Evolutionary conservation across 2,888 invertebrate species (phyloP), one percentile per base, ranked within the genome.

Genomic region (Platycheirus rosarum): DNA sequence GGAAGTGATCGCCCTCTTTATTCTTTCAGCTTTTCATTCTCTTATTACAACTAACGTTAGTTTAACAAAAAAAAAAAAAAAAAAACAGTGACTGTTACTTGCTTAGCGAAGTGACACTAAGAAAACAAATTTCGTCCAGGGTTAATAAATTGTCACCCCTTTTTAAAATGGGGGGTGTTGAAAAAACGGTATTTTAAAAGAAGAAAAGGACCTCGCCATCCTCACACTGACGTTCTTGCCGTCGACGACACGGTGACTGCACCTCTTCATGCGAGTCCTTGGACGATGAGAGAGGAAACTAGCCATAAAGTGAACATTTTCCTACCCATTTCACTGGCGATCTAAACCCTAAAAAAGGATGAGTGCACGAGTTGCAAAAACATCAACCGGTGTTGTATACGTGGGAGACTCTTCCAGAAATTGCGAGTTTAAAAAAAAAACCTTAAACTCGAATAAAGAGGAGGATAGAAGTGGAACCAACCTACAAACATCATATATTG

Each of bases 241-340:
- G 23, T 40, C 40, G 14, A 40, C 20, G 18, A 46, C n/a, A n/a
- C n/a, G 9, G 44, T 40, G 57, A 42, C 60, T 53, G 63, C 79
- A 79, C 44, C 79, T 70, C 53, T 80, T 76, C 66, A 71, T 80
- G 65, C 66, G 46, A 62, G 37, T 62, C 57, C 70, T 80, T 76
- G 57, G 69, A 35, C 55, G 49, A 35, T 65, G 51, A 80, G 32
- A 80, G 53, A 66, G 76, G 80, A 80, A 82, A 73, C 71, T 77
- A 77, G 68, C 73, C 66, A 82, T 82, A 82, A 82, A 82, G 82
- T 77, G 71, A 71, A 82, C 53, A 82, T 82, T 82, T 82, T 82
- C 77, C 62, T 66, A 40, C 63, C 82, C 77, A 82, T 82, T 82
- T 82, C 42, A 63, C 71, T 77, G 82, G 68, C 82, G 77, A 68